These are phyloP conservation scores for Timema cristinae DNA, from an alignment of 2,888 invertebrate species.

Conservation along the genomic window DNA sequence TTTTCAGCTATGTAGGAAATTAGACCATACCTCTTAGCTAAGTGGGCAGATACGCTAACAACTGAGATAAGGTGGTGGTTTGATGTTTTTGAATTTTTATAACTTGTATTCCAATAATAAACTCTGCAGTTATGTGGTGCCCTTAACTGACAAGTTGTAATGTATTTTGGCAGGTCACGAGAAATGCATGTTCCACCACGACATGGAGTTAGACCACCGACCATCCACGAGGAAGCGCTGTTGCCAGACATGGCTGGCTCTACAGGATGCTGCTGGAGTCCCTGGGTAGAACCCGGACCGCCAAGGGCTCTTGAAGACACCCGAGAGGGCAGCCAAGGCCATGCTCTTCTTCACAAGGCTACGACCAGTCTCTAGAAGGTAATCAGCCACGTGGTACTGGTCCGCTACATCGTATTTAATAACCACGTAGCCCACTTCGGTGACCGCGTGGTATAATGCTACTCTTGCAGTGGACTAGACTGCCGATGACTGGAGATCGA, in stretches of 20 bases:
- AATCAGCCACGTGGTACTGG: slow-evolving; percentile 33
- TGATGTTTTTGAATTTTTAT: too few species aligned
- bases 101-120: too few species aligned
- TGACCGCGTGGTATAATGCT: too few species aligned
- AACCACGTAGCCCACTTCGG: too few species aligned
- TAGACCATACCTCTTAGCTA: too few species aligned
- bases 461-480: too few species aligned
- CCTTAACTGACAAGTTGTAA: neutral
- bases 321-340: slow-evolving; percentile 96
- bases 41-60: too few species aligned
- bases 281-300: slow-evolving; percentile 86
- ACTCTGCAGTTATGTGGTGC: too few species aligned
- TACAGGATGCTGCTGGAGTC: slow-evolving; percentile 79
- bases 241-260: slow-evolving; percentile 85
- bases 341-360: slow-evolving; percentile 99
- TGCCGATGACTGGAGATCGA: too few species aligned
- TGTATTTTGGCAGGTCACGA: slow-evolving; percentile 65
- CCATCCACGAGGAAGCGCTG: slow-evolving; percentile 84
- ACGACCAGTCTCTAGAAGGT: slow-evolving; percentile 95
- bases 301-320: slow-evolving; percentile 92
- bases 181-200: slow-evolving; percentile 87
- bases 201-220: slow-evolving; percentile 81
- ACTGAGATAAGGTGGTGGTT: too few species aligned
- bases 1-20: too few species aligned
- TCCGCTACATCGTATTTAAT: too few species aligned